Conservation (phyloP, 2,888 invertebrate genomes). For the Parthenolecanium corni region DNA sequence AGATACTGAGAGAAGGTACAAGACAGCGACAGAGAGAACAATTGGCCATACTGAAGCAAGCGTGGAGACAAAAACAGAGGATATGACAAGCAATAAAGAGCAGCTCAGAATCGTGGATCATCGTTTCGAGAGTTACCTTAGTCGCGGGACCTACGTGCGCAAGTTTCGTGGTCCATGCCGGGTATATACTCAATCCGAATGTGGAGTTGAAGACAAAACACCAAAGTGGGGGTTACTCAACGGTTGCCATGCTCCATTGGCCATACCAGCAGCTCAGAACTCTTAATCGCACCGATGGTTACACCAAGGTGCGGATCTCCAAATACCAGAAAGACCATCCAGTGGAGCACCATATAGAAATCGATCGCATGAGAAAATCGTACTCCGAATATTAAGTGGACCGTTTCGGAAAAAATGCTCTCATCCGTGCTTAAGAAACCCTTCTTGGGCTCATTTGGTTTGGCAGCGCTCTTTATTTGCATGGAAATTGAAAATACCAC, state of each 20-base stretch:
- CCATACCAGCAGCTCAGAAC: neutral
- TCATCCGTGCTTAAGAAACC: neutral
- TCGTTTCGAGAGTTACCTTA: too few species aligned
- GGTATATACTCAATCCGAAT: too few species aligned
- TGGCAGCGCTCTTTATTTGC: neutral
- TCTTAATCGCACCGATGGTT: too few species aligned
- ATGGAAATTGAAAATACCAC: neutral
- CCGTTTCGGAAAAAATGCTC: conserved; percentile 9
- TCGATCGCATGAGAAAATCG: neutral
- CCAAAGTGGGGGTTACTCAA: too few species aligned
- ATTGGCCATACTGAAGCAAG: neutral
- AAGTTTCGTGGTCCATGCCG: too few species aligned
- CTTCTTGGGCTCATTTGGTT: neutral
- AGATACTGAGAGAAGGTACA: neutral
- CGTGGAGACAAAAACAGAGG: neutral
- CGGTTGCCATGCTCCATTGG: conserved; percentile 2
- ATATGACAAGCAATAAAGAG: conserved; percentile 4
- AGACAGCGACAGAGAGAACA: neutral
- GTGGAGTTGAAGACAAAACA: neutral
- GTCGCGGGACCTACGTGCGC: too few species aligned
- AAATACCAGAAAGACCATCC: too few species aligned
- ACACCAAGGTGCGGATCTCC: too few species aligned
- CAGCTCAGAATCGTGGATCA: neutral
- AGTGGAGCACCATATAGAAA: neutral
- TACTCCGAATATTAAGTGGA: conserved; percentile 14